These are phyloP conservation scores for Lepidotrigona ventralis DNA, from an alignment of 1,140 invertebrate genomes.

Conservation along the genomic window DNA sequence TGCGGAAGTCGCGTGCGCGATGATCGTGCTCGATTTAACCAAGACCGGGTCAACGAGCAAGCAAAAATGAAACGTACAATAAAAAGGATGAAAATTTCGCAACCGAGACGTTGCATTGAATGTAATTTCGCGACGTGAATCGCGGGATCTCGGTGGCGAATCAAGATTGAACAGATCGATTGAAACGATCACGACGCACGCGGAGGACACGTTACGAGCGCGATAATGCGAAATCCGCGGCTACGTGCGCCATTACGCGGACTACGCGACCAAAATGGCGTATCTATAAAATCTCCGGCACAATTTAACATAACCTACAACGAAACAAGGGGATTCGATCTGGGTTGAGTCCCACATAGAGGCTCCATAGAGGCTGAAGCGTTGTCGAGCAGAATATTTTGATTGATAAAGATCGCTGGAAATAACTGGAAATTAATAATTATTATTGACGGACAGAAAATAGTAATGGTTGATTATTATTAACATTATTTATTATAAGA, in stretches of 20 bases:
- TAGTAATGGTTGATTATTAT: neutral
- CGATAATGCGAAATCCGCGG: neutral
- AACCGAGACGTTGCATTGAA: neutral
- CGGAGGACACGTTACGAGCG: conserved; percentile 4
- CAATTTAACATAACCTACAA: neutral
- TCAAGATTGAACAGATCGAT: conserved; percentile 3
- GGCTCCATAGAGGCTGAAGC: conserved; percentile 13
- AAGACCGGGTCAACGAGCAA: neutral
- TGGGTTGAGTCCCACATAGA: neutral
- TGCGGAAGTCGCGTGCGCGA: neutral
- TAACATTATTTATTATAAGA: too few species aligned
- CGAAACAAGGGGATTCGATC: too few species aligned
- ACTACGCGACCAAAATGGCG: neutral
- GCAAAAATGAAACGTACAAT: neutral
- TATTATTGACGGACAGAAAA: neutral
- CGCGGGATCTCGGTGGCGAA: neutral
- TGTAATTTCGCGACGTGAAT: neutral
- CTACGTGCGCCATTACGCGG: neutral
- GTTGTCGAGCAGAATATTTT: neutral
- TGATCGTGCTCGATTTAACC: neutral
- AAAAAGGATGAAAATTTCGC: neutral
- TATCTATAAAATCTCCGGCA: too few species aligned
- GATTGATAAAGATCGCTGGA: neutral
- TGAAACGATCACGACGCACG: conserved; percentile 3
- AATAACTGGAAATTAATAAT: neutral